phyloP scores from a whole-genome alignment of 2,797 vertebrate species.

The Coregonus ussuriensis region DNA sequence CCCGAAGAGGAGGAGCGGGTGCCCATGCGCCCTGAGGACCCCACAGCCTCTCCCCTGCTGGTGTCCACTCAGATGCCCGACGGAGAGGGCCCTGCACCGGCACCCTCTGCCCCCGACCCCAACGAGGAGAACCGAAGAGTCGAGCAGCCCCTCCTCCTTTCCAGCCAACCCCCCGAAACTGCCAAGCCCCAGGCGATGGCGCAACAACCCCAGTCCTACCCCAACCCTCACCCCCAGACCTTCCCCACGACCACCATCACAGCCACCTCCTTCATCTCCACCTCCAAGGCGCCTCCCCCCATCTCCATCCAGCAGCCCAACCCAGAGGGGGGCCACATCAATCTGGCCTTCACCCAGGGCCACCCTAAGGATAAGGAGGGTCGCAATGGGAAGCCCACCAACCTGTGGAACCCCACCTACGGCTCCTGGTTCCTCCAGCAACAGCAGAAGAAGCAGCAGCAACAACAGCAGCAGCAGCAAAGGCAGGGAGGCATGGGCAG shows the following conservation, averaged over 20 bases:
- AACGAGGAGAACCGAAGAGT: conserved; percentile 67
- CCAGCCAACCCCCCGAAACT: conserved; percentile 62
- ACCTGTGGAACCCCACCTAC: conserved; percentile 97
- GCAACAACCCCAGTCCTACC: conserved; percentile 31
- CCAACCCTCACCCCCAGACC: conserved; percentile 55
- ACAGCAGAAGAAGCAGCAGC: conserved; percentile 79
- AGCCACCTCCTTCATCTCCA: neutral
- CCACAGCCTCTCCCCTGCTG: conserved; percentile 80
- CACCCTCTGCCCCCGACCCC: conserved; percentile 43
- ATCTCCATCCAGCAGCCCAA: conserved; percentile 37
- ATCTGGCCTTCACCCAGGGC: conserved; percentile 87
- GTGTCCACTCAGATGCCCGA: conserved; percentile 71
- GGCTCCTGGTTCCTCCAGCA: conserved; percentile 97
- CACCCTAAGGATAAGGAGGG: conserved; percentile 78
- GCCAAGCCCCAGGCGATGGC: conserved; percentile 46
- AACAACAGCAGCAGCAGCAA: conserved; percentile 66
- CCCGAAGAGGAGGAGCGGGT: conserved; percentile 91
- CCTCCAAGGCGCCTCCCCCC: conserved; percentile 47
- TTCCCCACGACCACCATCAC: conserved; percentile 37
- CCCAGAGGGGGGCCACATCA: conserved; percentile 84
- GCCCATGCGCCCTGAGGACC: conserved; percentile 75
- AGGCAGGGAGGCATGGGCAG: conserved; percentile 61
- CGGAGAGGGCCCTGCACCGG: conserved; percentile 49
- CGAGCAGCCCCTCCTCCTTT: conserved; percentile 50
- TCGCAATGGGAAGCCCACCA: conserved; percentile 87